Evolutionary conservation across 2,888 invertebrate species (phyloP).

Genomic region (Agrochola litura): DNA sequence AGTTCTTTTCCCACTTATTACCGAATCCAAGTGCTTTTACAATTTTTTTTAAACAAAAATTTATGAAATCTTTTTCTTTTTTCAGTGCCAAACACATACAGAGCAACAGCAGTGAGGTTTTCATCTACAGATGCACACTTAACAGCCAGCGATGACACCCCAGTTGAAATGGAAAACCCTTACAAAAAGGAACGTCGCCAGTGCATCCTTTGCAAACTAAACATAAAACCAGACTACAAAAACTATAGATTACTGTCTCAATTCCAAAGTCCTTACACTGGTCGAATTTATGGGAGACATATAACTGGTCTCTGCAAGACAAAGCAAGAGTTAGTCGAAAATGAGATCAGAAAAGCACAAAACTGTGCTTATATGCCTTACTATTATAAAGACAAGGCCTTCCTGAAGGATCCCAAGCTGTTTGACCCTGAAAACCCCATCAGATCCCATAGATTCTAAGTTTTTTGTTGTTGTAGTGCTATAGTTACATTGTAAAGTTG

Average conservation of each 20-base stretch:
- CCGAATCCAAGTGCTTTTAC: neutral
- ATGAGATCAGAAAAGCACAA: constrained; percentile 94
- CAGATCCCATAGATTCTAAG: constrained; percentile 93
- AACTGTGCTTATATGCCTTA: constrained; percentile 95
- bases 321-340: constrained; percentile 94
- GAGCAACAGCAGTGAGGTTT: constrained; percentile 70
- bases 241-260: constrained; percentile 97
- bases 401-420: constrained; percentile 96
- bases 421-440: constrained; percentile 97
- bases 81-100: constrained; percentile 75
- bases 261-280: constrained; percentile 98
- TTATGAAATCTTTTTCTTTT: constrained; percentile 40
- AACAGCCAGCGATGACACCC: constrained; percentile 78
- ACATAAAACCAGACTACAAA: constrained; percentile 96
- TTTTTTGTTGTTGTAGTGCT: constrained; percentile 38
- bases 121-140: constrained; percentile 71
- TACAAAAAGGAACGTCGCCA: constrained; percentile 93
- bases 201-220: constrained; percentile 96
- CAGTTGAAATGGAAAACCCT: constrained; percentile 94
- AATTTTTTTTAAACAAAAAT: neutral
- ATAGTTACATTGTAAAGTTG: constrained; percentile 36
- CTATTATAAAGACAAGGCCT: constrained; percentile 95
- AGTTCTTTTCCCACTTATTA: neutral
- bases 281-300: constrained; percentile 97
- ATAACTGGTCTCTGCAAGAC: constrained; percentile 97